These are phyloP conservation scores for Columba livia DNA, from an alignment of 2,113 vertebrate genomes.

Conservation along the genomic window DNA sequence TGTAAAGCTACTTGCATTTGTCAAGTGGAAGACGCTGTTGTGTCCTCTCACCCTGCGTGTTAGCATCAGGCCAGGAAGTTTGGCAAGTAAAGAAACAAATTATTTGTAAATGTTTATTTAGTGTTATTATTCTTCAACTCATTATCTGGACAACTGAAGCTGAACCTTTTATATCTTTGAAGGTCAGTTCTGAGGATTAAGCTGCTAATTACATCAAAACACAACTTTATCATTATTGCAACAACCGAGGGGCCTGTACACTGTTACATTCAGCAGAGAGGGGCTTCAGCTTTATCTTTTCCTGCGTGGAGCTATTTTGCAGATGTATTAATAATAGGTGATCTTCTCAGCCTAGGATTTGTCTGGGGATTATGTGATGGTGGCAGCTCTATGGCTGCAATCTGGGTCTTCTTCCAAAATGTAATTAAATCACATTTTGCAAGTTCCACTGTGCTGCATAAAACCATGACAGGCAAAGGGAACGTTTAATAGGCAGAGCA, in stretches of 20 bases:
- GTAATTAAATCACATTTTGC: slow-evolving; percentile 7
- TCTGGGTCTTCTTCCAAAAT: background rate
- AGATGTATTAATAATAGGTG: background rate
- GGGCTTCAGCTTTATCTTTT: background rate
- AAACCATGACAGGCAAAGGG: background rate
- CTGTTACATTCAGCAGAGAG: background rate
- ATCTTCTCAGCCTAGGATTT: background rate
- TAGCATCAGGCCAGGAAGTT: background rate
- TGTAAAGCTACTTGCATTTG: background rate
- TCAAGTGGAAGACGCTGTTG: background rate
- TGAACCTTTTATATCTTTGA: background rate
- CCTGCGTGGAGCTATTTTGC: background rate
- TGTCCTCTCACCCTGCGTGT: background rate
- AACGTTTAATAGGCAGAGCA: background rate
- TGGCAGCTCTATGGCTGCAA: background rate
- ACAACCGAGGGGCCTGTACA: background rate
- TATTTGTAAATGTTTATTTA: background rate
- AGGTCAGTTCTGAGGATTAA: background rate
- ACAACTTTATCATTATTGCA: background rate
- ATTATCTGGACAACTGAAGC: background rate
- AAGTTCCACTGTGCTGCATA: background rate
- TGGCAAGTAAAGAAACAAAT: background rate
- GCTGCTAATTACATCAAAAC: background rate
- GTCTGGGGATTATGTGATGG: background rate
- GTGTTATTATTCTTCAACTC: background rate